Base-by-base conservation (phyloP, 2,888 invertebrate species). In the Agonum fuliginosum region DNA sequence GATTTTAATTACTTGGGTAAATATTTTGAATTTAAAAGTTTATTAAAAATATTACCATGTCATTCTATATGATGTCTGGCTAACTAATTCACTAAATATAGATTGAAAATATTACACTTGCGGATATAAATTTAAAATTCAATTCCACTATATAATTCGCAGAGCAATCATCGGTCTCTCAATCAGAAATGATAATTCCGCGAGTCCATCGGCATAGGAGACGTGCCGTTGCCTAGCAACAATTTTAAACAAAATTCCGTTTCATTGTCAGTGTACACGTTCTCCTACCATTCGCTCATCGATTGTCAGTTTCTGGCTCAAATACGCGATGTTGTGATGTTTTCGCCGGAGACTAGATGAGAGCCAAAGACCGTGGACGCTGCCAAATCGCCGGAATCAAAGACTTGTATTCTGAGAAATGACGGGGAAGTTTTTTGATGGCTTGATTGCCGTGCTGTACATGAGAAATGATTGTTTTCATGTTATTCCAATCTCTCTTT, bases 171-270 rank as follows among this genome's bases (percentile, higher is more conserved):
- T 54, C 54, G 12, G n/a, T 48, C 4, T 5, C 27, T 22, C 24
- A 54, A 62, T 62, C 58, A 62, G 58, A 62, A 27, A 62, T 62
- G 17, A 27, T 62, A 62, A 62, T 62, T 54, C 30, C 17, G 6
- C 12, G 30, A 17, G 17, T 62, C 58, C 30, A 27, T 62, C 58
- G 17, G 30, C 30, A 62, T 30, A 27, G 17, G 14, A 62, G 30
- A 30, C 58, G 58, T 62, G 58, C 30, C n/a, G 58, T 62, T 62
- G 8, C 58, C 17, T 62, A 17, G 58, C 58, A 62, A 62, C 58
- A n/a, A 27, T 62, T 62, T 62, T 30, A 54, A 62, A 62, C 58
- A 62, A 62, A 46, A 62, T 30, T 62, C 58, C 14, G 17, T 34
- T 30, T 30, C 58, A 62, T 17, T 62, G 58, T 17, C 30, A 62